phyloP scores from a whole-genome alignment of 2,113 vertebrate species.

The Oreocharis arfaki region DNA sequence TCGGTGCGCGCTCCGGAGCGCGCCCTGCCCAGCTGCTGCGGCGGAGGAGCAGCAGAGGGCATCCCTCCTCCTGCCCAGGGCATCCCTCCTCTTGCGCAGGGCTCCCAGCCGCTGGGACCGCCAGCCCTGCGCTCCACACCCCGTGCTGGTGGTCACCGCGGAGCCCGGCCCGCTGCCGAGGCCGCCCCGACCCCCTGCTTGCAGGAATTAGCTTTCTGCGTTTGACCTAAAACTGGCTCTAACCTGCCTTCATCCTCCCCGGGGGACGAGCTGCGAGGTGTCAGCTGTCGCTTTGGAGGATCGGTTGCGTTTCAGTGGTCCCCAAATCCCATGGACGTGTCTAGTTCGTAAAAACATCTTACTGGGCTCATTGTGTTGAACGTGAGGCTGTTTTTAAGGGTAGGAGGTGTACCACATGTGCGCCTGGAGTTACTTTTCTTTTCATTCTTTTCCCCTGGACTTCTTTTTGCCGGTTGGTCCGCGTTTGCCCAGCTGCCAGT shows the following conservation, averaged over 20 bases:
- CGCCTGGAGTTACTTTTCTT: neutral
- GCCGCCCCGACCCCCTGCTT: neutral
- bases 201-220: neutral
- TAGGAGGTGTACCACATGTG: neutral
- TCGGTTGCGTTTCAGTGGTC: neutral
- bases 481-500: neutral
- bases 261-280: neutral
- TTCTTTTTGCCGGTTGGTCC: neutral
- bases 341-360: neutral
- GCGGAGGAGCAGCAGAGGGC: constrained; percentile 44
- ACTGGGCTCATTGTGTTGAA: neutral
- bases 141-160: accelerated
- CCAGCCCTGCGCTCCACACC: neutral
- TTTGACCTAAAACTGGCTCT: neutral
- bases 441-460: neutral
- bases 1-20: neutral
- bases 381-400: neutral
- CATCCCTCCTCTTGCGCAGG: neutral
- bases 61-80: constrained; percentile 32
- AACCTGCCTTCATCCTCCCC: neutral
- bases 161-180: neutral
- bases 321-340: accelerated
- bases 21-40: neutral
- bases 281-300: neutral
- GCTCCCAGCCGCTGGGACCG: neutral